A percentile compares a stretch with the other conserved stretches of the same genome.
phyloP scores from a whole-genome alignment of 2,888 invertebrate genomes.

The Nomada ruficornis region DNA sequence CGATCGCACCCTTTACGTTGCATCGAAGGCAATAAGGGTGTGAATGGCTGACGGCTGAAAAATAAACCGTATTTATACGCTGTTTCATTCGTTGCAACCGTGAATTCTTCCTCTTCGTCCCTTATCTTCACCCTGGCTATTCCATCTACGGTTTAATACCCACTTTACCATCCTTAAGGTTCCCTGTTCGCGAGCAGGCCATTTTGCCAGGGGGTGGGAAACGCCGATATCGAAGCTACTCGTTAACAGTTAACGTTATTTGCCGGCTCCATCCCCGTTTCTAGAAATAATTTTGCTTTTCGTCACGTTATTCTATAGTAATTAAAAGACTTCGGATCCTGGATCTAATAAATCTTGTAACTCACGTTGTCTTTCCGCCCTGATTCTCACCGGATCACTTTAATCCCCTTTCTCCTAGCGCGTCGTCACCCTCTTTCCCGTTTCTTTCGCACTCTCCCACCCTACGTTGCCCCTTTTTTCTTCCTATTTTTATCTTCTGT shows the following conservation, averaged over 20 bases:
- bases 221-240: conserved; percentile 50
- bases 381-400: conserved; percentile 63
- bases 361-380: conserved; percentile 62
- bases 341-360: conserved; percentile 62
- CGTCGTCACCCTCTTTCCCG: conserved; percentile 18
- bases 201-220: conserved; percentile 20
- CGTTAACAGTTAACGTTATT: conserved; percentile 53
- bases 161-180: conserved; percentile 45
- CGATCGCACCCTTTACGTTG: conserved; percentile 2
- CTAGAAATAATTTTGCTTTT: conserved; percentile 49
- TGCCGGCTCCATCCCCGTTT: not conserved
- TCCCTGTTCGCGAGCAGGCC: conserved; percentile 19
- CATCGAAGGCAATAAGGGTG: conserved; percentile 38
- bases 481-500: conserved; percentile 25
- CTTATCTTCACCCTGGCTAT: conserved; percentile 43
- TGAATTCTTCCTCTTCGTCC: conserved; percentile 14
- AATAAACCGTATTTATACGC: conserved; percentile 49
- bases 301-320: conserved; percentile 44
- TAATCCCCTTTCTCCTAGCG: conserved; percentile 43
- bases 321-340: conserved; percentile 57
- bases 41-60: conserved; percentile 41
- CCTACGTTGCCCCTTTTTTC: conserved; percentile 1
- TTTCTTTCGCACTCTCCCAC: conserved; percentile 22
- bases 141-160: conserved; percentile 53
- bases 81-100: conserved; percentile 36